Base-by-base conservation (phyloP, 23 tunicate genomes). In the Trididemnum nubilum region DNA sequence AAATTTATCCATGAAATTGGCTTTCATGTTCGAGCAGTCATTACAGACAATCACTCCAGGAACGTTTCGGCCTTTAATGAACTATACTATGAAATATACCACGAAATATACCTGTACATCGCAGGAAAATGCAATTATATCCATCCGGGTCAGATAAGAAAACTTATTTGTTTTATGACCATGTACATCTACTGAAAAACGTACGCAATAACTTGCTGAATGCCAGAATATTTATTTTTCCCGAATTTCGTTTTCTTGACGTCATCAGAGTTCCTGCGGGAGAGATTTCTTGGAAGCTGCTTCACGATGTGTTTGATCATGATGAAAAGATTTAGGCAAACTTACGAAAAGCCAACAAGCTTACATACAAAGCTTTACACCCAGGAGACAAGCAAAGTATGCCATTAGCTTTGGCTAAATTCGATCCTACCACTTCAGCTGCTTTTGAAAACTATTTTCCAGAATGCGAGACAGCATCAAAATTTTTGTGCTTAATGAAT, bases 331-430 rank as follows among this genome's bases (percentile, higher is more conserved):
- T 61, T 21, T 5, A 61, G 29, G 67, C 29, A 61, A 61, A 61
- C 26, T 61, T 61, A 25, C 67, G 67, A n/a, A 61, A 21, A 25
- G 67, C 67, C 4, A 21, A 61, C n/a, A 61, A 61, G 67, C 29
- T 61, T 21, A 12, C 67, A 12, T 61, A 61, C 67, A 61, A 61
- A 61, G 67, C 67, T 25, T 26, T 61, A n/a, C 67, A 22, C 29
- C 67, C 67, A 21, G 67, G 67, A 4, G 29, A 61, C 67, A 61
- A 61, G 5, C 67, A 61, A 61, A 61, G 29, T 61, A 26, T 25
- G 27, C 29, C 67, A 4, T 61, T 25, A 61, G 67, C 67, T 12
- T 21, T 61, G 29, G 29, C 67, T 26, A 61, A 12, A 7, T 44
- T 44, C 15, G 54, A 44, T 15, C 54, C 54, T 15, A 44, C 54